Base-by-base conservation (phyloP, 2,113 vertebrate species). In the Xyrauchen texanus region DNA sequence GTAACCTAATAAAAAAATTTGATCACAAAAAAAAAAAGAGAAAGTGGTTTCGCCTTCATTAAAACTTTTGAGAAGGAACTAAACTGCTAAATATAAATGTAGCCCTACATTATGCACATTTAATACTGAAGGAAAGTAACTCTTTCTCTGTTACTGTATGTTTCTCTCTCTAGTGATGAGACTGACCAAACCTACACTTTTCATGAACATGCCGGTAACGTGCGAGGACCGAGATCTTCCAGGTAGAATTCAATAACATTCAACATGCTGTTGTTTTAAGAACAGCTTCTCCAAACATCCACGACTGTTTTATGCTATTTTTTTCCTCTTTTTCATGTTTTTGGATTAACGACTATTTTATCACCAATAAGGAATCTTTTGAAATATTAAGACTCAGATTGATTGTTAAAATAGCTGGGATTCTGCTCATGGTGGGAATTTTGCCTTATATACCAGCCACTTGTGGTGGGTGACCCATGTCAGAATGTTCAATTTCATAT, bases 201-300 rank as follows among this genome's bases (percentile, higher is more conserved):
- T 98, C 91, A 99, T 97, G 77, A 99, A 98, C 90, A 89, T 99
- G 89, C 97, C 96, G 0, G 97, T 99, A 88, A 98, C 97, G 0
- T 99, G 98, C 91, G 97, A 99, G 90, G 96, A 96, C 70, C 90
- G 95, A 89, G 97, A 99, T 88, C 94, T 99, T 44, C 97, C 98
- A 91, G 97, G 98, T 98, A 92, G 86, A 21, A 9, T 21, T 15
- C 44, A 44, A 11, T 8, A 0, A 44, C 0, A 1, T 5, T 15
- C 44, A 2, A 53, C 53, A 57, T 11, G 5, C 21, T 55, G 15
- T n/a, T 77, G 12, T 12, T 57, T 5, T 57, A 3, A n/a, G 15
- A n/a, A 58, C n/a, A 34, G 21, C 21, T 15, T 0, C 12, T 57
- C 4, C 12, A 57, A 12, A 57, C 12, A 57, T 57, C 53, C 13